phyloP scores from a whole-genome alignment of 1,140 invertebrate species.

The Sinonovacula constricta region DNA sequence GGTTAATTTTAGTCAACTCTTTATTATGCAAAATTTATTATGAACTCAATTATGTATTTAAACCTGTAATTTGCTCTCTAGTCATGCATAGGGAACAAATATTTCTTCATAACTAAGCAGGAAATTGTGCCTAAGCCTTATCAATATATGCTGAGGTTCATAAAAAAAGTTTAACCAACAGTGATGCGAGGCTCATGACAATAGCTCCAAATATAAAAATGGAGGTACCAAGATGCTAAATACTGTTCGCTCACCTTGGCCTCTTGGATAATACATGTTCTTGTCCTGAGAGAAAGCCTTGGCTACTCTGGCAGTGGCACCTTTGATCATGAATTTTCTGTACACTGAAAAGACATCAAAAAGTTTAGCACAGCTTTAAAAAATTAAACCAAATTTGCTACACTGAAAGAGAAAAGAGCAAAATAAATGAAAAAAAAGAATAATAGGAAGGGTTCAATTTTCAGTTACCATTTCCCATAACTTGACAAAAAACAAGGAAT shows the following conservation, averaged over 20 bases:
- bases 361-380: not conserved
- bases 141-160: not conserved
- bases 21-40: not conserved
- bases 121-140: not conserved
- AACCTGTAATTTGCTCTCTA: not conserved
- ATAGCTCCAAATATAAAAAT: not conserved
- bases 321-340: slow-evolving; percentile 45
- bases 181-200: no score
- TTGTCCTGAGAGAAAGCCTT: slow-evolving; percentile 43
- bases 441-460: not conserved
- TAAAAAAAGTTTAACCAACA: no score
- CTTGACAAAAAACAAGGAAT: not conserved
- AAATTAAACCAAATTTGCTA: not conserved
- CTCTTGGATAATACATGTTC: not conserved
- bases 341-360: slow-evolving; percentile 10
- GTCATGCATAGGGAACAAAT: not conserved
- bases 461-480: not conserved
- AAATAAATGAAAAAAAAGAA: not conserved
- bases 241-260: not conserved
- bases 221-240: not conserved
- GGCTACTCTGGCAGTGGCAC: slow-evolving; percentile 13
- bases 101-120: not conserved
- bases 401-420: not conserved
- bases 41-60: not conserved
- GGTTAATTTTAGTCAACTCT: not conserved